A percentile compares a stretch with the other conserved stretches of the same genome.
phyloP scores from a whole-genome alignment of 35 echinoderm and acorn worm genomes.

The Apostichopus californicus region DNA sequence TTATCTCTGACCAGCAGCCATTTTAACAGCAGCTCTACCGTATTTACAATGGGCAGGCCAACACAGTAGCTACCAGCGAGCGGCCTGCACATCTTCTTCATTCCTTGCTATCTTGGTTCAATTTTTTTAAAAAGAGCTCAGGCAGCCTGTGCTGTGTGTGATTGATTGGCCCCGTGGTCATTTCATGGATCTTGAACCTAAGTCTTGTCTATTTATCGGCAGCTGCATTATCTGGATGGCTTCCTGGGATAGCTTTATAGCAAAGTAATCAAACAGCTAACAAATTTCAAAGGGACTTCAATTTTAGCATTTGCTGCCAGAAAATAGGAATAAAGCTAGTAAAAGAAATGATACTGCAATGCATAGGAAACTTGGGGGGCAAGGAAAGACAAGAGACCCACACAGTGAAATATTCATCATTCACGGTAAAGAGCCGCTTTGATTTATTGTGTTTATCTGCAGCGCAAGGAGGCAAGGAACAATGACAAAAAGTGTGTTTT shows the following conservation, averaged over 20 bases:
- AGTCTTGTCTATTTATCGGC: neutral
- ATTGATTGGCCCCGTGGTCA: constrained; percentile 46
- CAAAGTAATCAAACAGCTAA: constrained; percentile 27
- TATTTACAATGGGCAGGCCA: too few species aligned
- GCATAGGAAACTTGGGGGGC: neutral
- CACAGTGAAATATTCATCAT: neutral
- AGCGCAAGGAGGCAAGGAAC: neutral
- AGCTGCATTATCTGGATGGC: constrained; percentile 9
- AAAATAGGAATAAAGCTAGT: neutral
- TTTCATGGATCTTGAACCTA: neutral
- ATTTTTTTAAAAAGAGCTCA: neutral
- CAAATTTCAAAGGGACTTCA: constrained; percentile 22
- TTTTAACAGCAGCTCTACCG: too few species aligned
- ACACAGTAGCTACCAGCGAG: too few species aligned
- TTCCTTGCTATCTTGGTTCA: too few species aligned
- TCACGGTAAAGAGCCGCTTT: neutral
- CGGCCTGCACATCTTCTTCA: too few species aligned
- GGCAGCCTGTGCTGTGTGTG: neutral
- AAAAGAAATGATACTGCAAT: too few species aligned
- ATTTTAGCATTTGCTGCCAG: neutral
- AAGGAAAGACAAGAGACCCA: neutral
- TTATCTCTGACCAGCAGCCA: too few species aligned
- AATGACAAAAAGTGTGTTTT: constrained; percentile 5
- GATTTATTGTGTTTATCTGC: constrained; percentile 10
- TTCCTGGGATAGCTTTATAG: constrained; percentile 21